Evolutionary conservation across 2,888 invertebrate species (phyloP).

Genomic region (Operophtera brumata): DNA sequence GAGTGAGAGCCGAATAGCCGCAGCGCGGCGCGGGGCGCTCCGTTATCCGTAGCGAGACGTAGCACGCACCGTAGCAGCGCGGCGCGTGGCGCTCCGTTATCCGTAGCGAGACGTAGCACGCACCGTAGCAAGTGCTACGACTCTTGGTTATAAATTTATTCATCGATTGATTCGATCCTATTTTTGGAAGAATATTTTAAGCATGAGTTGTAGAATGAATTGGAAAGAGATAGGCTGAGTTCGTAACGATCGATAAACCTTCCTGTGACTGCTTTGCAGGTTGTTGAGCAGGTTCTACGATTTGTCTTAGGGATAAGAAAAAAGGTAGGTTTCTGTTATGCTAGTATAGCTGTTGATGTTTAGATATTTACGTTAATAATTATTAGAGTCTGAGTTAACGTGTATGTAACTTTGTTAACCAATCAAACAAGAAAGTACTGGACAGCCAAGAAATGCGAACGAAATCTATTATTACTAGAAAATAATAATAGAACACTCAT

Average conservation of each 20-base stretch:
- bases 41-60: constrained; percentile 8
- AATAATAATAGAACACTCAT: too few species aligned
- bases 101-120: constrained; percentile 13
- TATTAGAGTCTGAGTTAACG: too few species aligned
- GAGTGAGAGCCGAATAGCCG: neutral
- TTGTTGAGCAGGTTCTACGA: neutral
- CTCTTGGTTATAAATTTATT: neutral
- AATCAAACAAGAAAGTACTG: too few species aligned
- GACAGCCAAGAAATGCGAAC: too few species aligned
- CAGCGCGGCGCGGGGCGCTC: neutral
- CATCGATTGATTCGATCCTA: neutral
- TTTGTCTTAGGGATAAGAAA: neutral
- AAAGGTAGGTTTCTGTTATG: neutral
- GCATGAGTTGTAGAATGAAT: neutral
- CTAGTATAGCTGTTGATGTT: too few species aligned
- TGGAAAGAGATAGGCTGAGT: neutral
- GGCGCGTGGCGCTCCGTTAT: too few species aligned
- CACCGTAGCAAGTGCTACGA: constrained; percentile 8
- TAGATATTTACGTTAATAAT: too few species aligned
- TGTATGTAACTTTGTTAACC: too few species aligned
- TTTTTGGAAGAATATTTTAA: constrained; percentile 2
- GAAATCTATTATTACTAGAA: too few species aligned
- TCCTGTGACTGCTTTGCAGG: neutral
- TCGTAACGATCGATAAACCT: neutral
- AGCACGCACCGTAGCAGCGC: constrained; percentile 8